phyloP scores from a whole-genome alignment of 2,113 vertebrate species.

The Halcyon malimbica region DNA sequence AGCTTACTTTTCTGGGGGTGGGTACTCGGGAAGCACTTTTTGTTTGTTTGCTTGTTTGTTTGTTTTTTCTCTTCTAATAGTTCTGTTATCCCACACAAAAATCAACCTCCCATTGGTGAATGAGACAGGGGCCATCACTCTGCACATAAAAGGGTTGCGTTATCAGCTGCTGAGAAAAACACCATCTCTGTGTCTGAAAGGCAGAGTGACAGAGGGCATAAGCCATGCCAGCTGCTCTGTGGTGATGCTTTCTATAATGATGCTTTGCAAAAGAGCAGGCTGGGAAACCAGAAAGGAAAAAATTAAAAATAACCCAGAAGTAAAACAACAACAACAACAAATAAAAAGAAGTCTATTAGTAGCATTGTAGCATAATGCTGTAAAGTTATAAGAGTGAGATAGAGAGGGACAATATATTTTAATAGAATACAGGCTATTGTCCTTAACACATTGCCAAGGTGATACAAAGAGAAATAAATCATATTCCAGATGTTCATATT shows the following conservation, averaged over 20 bases:
- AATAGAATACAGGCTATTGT: neutral
- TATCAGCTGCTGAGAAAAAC: neutral
- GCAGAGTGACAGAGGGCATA: neutral
- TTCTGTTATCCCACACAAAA: neutral
- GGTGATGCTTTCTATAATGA: neutral
- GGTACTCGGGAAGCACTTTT: neutral
- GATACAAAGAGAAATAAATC: neutral
- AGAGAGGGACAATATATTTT: neutral
- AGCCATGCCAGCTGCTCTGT: neutral
- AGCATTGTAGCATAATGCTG: neutral
- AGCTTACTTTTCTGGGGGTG: neutral
- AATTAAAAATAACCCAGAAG: neutral
- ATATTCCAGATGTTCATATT: neutral
- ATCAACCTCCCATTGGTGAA: neutral
- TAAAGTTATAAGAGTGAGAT: neutral
- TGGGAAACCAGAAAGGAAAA: neutral
- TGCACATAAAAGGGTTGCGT: neutral
- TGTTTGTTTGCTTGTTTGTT: neutral
- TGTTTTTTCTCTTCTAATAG: neutral
- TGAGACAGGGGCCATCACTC: neutral
- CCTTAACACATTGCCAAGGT: neutral
- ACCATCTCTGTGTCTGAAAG: neutral
- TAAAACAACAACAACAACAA: too few species aligned
- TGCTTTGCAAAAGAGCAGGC: neutral
- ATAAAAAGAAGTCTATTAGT: neutral